Evolutionary conservation across 2,113 vertebrate species (phyloP), one percentile per base, ranked within the genome.

Genomic region (Clinocottus analis): DNA sequence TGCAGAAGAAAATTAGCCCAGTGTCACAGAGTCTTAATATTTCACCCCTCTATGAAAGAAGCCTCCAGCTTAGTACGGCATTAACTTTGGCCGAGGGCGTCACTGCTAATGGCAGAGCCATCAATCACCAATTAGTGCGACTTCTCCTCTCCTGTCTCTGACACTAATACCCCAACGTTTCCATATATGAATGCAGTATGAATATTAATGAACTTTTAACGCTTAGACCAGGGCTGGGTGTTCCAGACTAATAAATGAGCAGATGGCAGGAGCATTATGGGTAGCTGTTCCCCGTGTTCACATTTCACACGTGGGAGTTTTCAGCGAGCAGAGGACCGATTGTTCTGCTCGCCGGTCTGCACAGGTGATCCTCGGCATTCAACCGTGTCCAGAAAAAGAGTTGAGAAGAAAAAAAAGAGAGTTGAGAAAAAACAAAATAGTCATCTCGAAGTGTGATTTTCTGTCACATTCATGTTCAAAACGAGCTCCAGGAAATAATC

Each of bases 171-270:
- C 76, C 71, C 79, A 81, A 72, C 43, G 72, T 83, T 85, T 88
- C 92, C 82, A 86, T 81, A 80, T 87, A 87, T 87, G 89, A 90
- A 88, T 83, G 79, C 74, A 82, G 67, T 51, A 86, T 90, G 89
- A 93, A 92, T 93, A 90, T 87, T 91, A 90, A 93, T 92, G 82
- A 86, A 81, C 78, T 78, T 72, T 81, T 85, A 27, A 86, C 19
- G 80, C 79, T 71, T 56, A 80, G 82, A 87, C 83, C 55, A 75
- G 85, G 87, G 78, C 85, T 85, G 81, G 83, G 77, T 87, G 82
- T 89, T 91, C 85, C 86, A 90, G 88, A 82, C 84, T 91, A 90
- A 92, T 91, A 89, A 91, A 90, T 85, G 88, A 93, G 83, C 90
- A 90, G 87, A 90, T 93, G 90, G 92, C 70, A 80, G 83, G 72